Evolutionary conservation across 2,888 invertebrate genomes (phyloP), one percentile per base, ranked within the genome.

Genomic region (Nomada fucata): DNA sequence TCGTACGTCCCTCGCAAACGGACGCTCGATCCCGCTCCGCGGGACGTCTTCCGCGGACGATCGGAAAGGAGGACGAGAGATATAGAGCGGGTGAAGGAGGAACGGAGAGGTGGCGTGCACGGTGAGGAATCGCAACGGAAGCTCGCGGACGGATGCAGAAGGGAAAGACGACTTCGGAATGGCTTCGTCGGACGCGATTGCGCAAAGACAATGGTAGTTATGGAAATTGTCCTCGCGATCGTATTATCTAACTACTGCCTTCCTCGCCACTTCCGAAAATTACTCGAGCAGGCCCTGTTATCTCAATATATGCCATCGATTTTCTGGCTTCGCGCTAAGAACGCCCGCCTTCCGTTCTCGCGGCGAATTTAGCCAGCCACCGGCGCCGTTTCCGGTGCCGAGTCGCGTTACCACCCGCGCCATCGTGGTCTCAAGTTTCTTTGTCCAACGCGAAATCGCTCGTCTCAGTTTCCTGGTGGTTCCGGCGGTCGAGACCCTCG

Each of bases 181-280:
- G 69, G 36, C 72, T 15, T 64, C 73, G 80, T 70, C 83, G 73
- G 67, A 72, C 72, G 70, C 69, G 83, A 72, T 77, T 71, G 73
- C 76, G 65, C 72, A 76, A 70, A 65, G 75, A 78, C 78, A 82
- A 78, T 81, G 69, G 15, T 63, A 69, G 65, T 79, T 79, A 76
- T 73, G 82, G 69, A 76, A 83, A 76, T 76, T 61, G 70, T 73
- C 69, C 64, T 29, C 52, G 53, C 70, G 79, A 71, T 79, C 71
- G 68, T 64, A 76, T 79, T 76, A 82, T 82, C 82, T 64, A 79
- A 79, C 75, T 82, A 63, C 79, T 64, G 29, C 47, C 79, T 79
- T 82, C 79, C 79, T 69, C 82, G 61, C 55, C 50, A 50, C 76
- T 70, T 71, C 52, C 53, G 74, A 77, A 77, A 83, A 77, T 82